phyloP scores from a whole-genome alignment of 1,140 invertebrate species.

The Phenacoccus solenopsis region DNA sequence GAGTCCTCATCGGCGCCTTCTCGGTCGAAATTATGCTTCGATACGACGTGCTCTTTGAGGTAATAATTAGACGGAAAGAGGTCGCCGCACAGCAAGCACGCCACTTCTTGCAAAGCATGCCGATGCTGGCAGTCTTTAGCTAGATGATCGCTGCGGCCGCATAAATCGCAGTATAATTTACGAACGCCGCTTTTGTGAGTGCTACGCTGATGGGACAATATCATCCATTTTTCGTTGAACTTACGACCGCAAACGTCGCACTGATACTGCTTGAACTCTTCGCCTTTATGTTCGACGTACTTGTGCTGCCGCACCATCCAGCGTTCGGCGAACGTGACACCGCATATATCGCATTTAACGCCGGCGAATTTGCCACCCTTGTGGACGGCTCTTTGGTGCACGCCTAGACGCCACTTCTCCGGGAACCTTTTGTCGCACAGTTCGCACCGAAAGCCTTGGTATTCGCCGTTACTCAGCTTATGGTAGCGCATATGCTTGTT shows the following conservation, averaged over 20 bases:
- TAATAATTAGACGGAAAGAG: background rate
- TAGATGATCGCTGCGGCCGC: background rate
- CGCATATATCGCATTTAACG: slow-evolving; percentile 57
- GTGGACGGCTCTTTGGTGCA: slow-evolving; percentile 41
- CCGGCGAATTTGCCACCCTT: slow-evolving; percentile 34
- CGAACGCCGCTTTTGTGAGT: background rate
- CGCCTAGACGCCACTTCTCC: slow-evolving; percentile 9
- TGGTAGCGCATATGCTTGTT: slow-evolving; percentile 26
- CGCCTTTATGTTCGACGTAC: slow-evolving; percentile 33
- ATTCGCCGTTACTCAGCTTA: slow-evolving; percentile 1
- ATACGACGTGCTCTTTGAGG: background rate
- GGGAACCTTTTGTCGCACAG: background rate
- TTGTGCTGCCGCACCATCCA: slow-evolving; percentile 63
- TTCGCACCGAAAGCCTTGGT: background rate
- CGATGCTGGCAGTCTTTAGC: background rate
- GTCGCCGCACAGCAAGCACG: background rate
- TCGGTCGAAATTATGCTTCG: background rate
- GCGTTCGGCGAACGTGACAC: slow-evolving; percentile 44
- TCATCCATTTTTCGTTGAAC: background rate
- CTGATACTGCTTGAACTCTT: background rate
- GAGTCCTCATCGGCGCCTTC: background rate
- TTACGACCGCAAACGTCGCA: background rate
- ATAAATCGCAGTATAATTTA: background rate
- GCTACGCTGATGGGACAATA: background rate
- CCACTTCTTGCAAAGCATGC: background rate